These are phyloP conservation scores for Agapornis canus DNA, from an alignment of 2,797 vertebrate species.

Conservation along the genomic window DNA sequence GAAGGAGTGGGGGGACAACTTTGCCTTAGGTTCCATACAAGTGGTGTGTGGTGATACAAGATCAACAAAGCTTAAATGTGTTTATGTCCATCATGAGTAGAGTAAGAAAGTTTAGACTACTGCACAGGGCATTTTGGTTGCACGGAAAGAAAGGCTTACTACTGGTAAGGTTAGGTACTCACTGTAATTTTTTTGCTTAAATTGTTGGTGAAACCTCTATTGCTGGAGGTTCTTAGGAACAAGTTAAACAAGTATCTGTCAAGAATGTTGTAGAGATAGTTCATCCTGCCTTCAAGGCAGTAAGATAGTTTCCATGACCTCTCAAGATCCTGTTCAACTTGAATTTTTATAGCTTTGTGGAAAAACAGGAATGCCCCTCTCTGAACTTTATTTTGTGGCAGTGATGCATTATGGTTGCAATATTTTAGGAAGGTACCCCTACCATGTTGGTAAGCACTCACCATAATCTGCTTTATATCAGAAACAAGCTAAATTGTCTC, in stretches of 20 bases:
- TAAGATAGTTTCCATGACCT: not conserved
- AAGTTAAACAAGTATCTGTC: not conserved
- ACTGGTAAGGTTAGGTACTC: not conserved
- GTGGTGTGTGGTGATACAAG: no score
- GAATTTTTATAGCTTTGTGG: not conserved
- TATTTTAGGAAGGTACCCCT: not conserved
- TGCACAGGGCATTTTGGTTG: not conserved
- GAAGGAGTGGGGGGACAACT: accelerated
- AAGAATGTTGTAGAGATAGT: not conserved
- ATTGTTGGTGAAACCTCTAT: not conserved
- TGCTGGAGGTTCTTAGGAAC: not conserved
- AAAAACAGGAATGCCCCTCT: not conserved
- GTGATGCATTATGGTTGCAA: not conserved
- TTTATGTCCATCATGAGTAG: accelerated
- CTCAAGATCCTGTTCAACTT: not conserved
- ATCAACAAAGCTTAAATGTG: not conserved
- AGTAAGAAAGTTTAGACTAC: not conserved
- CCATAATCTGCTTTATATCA: not conserved
- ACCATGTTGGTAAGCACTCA: accelerated
- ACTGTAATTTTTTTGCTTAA: not conserved
- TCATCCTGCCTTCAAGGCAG: not conserved
- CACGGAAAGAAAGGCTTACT: not conserved
- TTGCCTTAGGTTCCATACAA: not conserved
- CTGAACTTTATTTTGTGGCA: not conserved
- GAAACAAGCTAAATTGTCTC: not conserved